phyloP scores from a whole-genome alignment of 2,888 invertebrate genomes.

The Drosophila atripex region DNA sequence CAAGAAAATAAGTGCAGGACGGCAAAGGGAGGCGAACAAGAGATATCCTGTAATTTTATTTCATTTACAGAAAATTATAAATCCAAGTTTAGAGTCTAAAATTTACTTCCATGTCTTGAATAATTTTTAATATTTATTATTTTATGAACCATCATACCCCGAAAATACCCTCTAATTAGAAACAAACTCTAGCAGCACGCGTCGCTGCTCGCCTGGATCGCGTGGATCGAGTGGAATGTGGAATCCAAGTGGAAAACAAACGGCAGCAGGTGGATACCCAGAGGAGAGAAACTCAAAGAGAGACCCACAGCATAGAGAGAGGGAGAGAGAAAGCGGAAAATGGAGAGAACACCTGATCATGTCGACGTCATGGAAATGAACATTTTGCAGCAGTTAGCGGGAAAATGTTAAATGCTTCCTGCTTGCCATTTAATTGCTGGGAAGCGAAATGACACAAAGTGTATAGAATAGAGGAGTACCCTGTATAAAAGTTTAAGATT shows the following conservation, averaged over 20 bases:
- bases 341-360: slow-evolving; percentile 33
- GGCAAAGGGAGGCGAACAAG: background rate
- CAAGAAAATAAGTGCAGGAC: background rate
- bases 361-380: slow-evolving; percentile 37
- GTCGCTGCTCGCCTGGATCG: slow-evolving; percentile 14
- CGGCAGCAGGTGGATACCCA: slow-evolving; percentile 33
- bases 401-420: slow-evolving; percentile 35
- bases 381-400: slow-evolving; percentile 9
- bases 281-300: background rate
- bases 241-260: slow-evolving; percentile 23
- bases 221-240: slow-evolving; percentile 19
- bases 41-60: background rate
- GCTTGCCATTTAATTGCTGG: slow-evolving; percentile 20
- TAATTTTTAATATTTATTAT: too few species aligned
- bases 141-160: background rate
- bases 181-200: slow-evolving; percentile 12
- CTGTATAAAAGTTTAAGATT: background rate
- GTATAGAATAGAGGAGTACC: slow-evolving; percentile 2
- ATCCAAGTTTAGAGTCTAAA: too few species aligned
- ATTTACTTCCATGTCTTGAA: too few species aligned
- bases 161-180: background rate
- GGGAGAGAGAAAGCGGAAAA: slow-evolving; percentile 1
- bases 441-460: too few species aligned
- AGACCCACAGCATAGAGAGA: background rate
- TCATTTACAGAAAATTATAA: too few species aligned